These are phyloP conservation scores for Anas platyrhynchos DNA, from an alignment of 2,113 vertebrate genomes.

Conservation along the genomic window DNA sequence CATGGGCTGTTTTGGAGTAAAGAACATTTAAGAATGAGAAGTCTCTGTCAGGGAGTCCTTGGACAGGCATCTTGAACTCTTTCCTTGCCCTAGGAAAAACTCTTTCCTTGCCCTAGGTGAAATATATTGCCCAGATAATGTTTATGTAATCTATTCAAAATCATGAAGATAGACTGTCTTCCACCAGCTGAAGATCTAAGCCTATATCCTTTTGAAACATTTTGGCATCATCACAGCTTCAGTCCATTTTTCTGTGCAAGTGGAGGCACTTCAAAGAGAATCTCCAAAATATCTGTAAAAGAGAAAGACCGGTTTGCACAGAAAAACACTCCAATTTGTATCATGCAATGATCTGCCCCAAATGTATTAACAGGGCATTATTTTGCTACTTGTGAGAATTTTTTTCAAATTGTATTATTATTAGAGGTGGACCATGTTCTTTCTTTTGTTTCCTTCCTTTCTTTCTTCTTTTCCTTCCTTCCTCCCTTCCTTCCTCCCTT, in stretches of 20 bases:
- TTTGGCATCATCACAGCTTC: background rate
- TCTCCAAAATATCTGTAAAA: background rate
- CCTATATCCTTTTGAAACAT: background rate
- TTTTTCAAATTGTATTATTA: background rate
- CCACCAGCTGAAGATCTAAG: background rate
- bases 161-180: background rate
- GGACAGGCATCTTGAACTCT: background rate
- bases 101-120: background rate
- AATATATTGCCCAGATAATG: background rate
- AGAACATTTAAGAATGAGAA: background rate
- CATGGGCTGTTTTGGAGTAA: background rate
- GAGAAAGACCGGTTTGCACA: background rate
- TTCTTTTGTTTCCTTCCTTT: background rate
- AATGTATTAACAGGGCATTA: background rate
- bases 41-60: background rate
- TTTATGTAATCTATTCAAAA: background rate
- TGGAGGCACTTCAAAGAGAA: background rate
- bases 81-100: background rate
- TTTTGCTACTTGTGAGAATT: background rate
- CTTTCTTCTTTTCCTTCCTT: too few relatives aligned
- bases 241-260: background rate
- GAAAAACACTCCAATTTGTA: background rate
- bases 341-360: background rate
- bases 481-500: too few relatives aligned
- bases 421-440: background rate